Evolutionary conservation across 1,140 invertebrate genomes (phyloP).

Genomic region (Panonychus citri): DNA sequence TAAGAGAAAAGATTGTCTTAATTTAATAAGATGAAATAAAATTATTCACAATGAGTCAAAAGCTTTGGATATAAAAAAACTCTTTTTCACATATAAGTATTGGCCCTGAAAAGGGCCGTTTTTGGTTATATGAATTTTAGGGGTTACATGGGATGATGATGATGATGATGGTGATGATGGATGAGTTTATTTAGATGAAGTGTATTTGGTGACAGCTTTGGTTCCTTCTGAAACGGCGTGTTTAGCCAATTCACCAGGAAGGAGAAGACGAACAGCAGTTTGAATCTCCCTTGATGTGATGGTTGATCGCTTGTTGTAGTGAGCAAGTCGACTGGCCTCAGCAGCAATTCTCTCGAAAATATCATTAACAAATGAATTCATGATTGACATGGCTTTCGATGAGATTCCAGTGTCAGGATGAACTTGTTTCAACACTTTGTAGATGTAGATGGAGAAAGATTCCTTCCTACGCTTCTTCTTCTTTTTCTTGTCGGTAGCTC

Average conservation of each 20-base stretch:
- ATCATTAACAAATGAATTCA: slow-evolving; percentile 29
- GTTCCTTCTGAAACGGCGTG: slow-evolving; percentile 34
- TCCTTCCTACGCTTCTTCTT: slow-evolving; percentile 26
- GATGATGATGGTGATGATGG: slow-evolving; percentile 32
- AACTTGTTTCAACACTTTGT: slow-evolving; percentile 24
- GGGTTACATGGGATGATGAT: not conserved
- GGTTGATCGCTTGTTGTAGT: slow-evolving; percentile 41
- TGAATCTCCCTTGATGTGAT: slow-evolving; percentile 36
- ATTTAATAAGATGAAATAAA: not conserved
- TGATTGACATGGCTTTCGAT: slow-evolving; percentile 30
- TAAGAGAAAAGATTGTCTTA: too few species aligned
- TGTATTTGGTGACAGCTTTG: slow-evolving; percentile 34
- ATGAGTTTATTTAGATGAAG: slow-evolving; percentile 26
- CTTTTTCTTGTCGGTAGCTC: slow-evolving; percentile 24
- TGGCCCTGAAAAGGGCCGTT: slow-evolving; percentile 3
- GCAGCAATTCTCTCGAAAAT: slow-evolving; percentile 32
- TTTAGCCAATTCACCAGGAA: slow-evolving; percentile 37
- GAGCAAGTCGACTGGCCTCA: slow-evolving; percentile 39
- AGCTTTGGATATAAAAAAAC: not conserved
- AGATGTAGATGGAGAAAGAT: slow-evolving; percentile 29
- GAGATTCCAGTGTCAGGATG: slow-evolving; percentile 29
- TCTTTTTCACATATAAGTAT: not conserved
- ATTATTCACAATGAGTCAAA: not conserved
- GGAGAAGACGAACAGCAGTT: slow-evolving; percentile 32
- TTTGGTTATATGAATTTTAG: not conserved